Base-by-base conservation (phyloP, 2,888 invertebrate genomes). In the Endotricha flammealis region DNA sequence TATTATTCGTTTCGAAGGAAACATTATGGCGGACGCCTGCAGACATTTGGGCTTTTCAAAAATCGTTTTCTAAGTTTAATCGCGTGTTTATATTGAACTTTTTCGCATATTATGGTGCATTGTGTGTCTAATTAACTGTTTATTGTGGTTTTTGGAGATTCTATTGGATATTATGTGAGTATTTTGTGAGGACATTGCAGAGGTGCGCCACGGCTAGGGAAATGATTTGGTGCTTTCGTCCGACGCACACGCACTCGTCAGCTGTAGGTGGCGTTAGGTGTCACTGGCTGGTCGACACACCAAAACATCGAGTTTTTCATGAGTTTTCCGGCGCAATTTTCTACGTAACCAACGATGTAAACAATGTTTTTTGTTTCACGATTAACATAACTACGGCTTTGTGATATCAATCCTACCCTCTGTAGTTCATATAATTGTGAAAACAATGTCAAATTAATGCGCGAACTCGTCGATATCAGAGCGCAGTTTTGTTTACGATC, bases 1-100 rank as follows among this genome's bases (percentile, higher is more conserved):
- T 85, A 86, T 85, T 86, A 87, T 86, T 87, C 86, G 86, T 86
- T 86, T 80, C 86, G 85, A 86, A 87, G 87, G 87, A 87, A 87
- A 87, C 87, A 87, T 86, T 81, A 87, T 87, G 87, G 87, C 87
- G 85, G 87, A 83, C 83, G 86, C 83, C 86, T 85, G 86, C 76
- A 79, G 75, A 78, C 77, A 82, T 75, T 86, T 72, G 87, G 80
- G 87, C 86, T 87, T 87, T 86, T 87, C 77, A 83, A 87, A 87
- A 87, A 86, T 87, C 87, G 68, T 87, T 87, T 87, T 87, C 79
- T 86, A 83, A 83, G 82, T 83, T 81, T 80, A 77, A 78, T 79
- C 68, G 76, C 75, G 86, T 68, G 83, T 86, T 86, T 85, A 74
- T 87, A 86, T 79, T 85, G 87, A 86, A 86, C 87, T 87, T 83